phyloP scores from a whole-genome alignment of 1,140 invertebrate genomes.

The Lysiphlebus fabarum region DNA sequence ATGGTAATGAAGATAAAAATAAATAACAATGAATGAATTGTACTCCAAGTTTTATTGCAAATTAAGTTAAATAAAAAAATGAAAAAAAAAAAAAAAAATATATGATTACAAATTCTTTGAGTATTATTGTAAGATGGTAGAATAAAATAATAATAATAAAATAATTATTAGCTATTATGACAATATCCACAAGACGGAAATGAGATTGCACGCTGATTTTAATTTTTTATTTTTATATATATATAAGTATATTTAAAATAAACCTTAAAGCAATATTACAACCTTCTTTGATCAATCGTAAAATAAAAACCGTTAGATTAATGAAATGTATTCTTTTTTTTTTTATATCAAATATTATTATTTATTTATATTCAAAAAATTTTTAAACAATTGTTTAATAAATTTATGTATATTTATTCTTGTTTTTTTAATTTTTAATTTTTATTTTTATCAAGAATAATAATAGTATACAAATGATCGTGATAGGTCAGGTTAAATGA shows the following conservation, averaged over 20 bases:
- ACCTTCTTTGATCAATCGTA: no score
- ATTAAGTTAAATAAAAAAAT: no score
- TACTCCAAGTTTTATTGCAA: background rate
- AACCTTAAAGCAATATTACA: no score
- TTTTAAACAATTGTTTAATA: no score
- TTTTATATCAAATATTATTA: no score
- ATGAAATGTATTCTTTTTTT: no score
- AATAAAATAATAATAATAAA: background rate
- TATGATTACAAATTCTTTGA: background rate
- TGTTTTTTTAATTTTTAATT: conserved; percentile 3
- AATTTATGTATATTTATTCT: background rate
- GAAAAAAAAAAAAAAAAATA: no score
- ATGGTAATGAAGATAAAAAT: no score
- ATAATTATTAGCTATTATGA: conserved; percentile 10
- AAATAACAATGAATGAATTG: conserved; percentile 4
- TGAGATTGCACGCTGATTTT: conserved; percentile 9
- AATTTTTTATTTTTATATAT: background rate
- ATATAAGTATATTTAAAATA: no score
- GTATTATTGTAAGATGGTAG: background rate
- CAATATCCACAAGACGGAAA: conserved; percentile 12
- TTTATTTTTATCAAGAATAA: conserved; percentile 7
- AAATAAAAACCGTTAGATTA: conserved; percentile 7
- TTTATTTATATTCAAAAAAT: no score
- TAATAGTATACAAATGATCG: conserved; percentile 24
- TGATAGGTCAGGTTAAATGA: conserved; percentile 29